Base-by-base conservation (phyloP, 2,888 invertebrate species). In the Caenorhabditis sp. region DNA sequence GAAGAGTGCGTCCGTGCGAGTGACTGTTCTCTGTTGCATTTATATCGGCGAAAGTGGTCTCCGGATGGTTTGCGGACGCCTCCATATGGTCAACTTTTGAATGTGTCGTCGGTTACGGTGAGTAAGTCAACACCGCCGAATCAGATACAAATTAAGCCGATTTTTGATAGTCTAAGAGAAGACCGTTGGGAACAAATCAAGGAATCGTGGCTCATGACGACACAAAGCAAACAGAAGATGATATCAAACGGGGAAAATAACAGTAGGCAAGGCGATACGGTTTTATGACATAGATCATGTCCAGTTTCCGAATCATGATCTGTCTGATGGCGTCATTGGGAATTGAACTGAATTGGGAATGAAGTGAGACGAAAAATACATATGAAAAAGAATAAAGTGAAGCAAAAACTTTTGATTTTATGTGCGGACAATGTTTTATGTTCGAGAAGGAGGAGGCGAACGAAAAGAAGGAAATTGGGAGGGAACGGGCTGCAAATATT, bases 21-120 rank as follows among this genome's bases (percentile, higher is more conserved):
- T 67, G 74, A 65, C 58, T 51, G 65, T 74, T 74, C 74, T 68
- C 60, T 77, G 68, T 47, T 32, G 35, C 62, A 61, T 69, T 77
- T 68, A 69, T 67, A 76, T 32, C 22, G 28, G 44, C 20, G 32
- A 13, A 44, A 47, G 32, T 61, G 68, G 61, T 62, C 68, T 32
- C 68, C 56, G 44, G 47, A 56, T 77, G 77, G 68, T 77, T 76
- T 65, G 56, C 13, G 60, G 60, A 51, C 68, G 44, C 61, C 67
- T 67, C 68, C 28, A 47, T 47, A 47, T 47, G 47, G 47, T 47
- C 47, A 47, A 47, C 47, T 47, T 62, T 61, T 68, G 68, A 77
- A 69, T 77, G 44, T 65, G 67, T 76, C 32, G 56, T 55, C 55
- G 20, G 40, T 35, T 32, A 35, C 35, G 20, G 20, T 32, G 53